phyloP scores from a whole-genome alignment of 2,888 invertebrate species.

The Ichneumoninae sp. region DNA sequence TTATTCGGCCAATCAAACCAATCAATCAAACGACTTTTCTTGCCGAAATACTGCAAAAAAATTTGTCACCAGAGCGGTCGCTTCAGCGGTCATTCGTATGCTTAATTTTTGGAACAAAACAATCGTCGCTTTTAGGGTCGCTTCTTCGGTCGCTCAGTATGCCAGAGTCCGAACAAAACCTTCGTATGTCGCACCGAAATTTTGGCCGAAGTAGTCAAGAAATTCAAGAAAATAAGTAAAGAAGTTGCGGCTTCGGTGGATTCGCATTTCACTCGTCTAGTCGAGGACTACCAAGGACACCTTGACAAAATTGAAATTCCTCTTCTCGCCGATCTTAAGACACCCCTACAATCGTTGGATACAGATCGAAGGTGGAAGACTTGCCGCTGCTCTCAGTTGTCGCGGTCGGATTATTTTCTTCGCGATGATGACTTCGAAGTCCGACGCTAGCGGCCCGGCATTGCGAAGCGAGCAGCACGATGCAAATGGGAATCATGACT shows the following conservation, averaged over 20 bases:
- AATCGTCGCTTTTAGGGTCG: too few relatives aligned
- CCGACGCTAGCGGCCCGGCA: neutral
- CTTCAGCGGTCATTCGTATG: too few relatives aligned
- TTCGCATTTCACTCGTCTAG: slow-evolving; percentile 95
- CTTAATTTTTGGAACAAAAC: too few relatives aligned
- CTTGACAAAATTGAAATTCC: too few relatives aligned
- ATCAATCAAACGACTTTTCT: too few relatives aligned
- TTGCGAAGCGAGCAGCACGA: neutral
- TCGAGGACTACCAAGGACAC: slow-evolving; percentile 91
- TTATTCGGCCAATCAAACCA: too few relatives aligned
- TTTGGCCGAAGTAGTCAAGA: slow-evolving; percentile 92
- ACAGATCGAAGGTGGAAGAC: too few relatives aligned
- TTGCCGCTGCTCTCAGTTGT: neutral
- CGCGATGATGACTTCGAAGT: neutral
- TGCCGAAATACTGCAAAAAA: too few relatives aligned
- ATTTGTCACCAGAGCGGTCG: too few relatives aligned
- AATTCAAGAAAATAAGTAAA: slow-evolving; percentile 92
- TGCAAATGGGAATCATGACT: neutral
- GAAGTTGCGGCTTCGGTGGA: slow-evolving; percentile 96
- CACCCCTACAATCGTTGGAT: too few relatives aligned
- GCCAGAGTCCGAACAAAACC: slow-evolving; percentile 87
- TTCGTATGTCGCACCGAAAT: slow-evolving; percentile 97
- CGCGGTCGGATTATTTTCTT: neutral
- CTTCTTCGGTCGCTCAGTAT: too few relatives aligned
- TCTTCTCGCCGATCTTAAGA: too few relatives aligned